Percentiles rank a stretch among this genome's conserved stretches.
Evolutionary conservation across 1,140 invertebrate genomes (phyloP).

Genomic region (Yoshiicerus persimilis): DNA sequence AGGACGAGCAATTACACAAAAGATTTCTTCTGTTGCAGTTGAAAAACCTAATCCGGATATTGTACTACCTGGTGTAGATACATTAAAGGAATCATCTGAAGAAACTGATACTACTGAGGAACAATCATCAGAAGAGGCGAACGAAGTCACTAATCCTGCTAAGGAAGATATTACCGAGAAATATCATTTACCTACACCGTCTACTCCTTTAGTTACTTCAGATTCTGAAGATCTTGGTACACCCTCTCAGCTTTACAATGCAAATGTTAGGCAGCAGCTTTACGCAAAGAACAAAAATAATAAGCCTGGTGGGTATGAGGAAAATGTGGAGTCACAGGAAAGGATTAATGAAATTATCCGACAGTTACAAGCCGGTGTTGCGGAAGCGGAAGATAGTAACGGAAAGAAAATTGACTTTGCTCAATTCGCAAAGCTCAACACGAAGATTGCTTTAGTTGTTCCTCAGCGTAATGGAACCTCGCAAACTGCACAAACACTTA

Average conservation of each 20-base stretch:
- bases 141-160: not conserved
- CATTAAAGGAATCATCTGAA: not conserved
- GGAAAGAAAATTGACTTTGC: constrained; percentile 29
- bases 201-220: not conserved
- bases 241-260: constrained; percentile 29
- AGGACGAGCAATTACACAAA: not conserved
- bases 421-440: not conserved
- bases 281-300: constrained; percentile 10
- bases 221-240: constrained; percentile 25
- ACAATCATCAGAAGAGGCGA: not conserved
- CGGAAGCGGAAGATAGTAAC: constrained; percentile 27
- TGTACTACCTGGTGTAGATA: not conserved
- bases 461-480: not conserved
- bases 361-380: constrained; percentile 1
- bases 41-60: not conserved
- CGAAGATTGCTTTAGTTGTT: not conserved
- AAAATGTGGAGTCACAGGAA: constrained; percentile 21
- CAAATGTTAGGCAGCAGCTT: constrained; percentile 18
- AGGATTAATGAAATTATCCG: constrained; percentile 28
- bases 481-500: not conserved
- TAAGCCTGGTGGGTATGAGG: not conserved
- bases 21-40: not conserved
- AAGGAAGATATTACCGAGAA: not conserved
- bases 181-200: constrained; percentile 16
- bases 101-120: not conserved